Percentiles rank a stretch among this genome's conserved stretches.
phyloP scores from a whole-genome alignment of 1,140 invertebrate species.

The Microplitis demolitor region DNA sequence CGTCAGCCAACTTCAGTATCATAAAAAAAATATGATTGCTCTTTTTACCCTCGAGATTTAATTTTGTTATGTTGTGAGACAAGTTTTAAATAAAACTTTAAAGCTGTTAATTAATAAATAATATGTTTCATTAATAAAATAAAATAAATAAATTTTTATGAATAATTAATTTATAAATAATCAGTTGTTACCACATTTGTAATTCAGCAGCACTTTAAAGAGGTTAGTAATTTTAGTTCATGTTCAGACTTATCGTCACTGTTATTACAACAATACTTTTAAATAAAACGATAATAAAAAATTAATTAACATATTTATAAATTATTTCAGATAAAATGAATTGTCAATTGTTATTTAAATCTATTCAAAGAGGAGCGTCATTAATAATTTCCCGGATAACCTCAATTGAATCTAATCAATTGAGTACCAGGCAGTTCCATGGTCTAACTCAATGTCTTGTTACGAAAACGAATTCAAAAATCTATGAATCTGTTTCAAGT shows the following conservation, averaged over 20 bases:
- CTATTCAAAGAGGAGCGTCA: neutral
- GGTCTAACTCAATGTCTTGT: neutral
- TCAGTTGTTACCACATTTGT: neutral
- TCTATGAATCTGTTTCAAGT: neutral
- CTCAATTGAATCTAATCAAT: neutral
- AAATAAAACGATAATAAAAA: neutral
- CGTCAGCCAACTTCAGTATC: no score
- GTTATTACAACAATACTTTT: neutral
- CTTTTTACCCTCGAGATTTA: no score
- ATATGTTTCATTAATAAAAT: no score
- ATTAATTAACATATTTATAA: neutral
- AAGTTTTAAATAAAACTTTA: no score
- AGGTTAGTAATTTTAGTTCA: neutral
- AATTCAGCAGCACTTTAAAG: neutral
- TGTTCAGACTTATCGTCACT: neutral
- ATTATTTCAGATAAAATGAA: constrained; percentile 3
- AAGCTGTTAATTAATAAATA: no score
- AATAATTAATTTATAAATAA: neutral
- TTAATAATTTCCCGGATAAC: neutral
- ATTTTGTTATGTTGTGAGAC: no score
- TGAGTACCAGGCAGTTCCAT: neutral
- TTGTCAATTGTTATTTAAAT: neutral
- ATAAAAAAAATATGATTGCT: no score
- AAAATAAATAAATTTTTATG: no score
- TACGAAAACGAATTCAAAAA: neutral